Conservation (phyloP, 2,888 invertebrate genomes). For the Ochropleura leucogaster region DNA sequence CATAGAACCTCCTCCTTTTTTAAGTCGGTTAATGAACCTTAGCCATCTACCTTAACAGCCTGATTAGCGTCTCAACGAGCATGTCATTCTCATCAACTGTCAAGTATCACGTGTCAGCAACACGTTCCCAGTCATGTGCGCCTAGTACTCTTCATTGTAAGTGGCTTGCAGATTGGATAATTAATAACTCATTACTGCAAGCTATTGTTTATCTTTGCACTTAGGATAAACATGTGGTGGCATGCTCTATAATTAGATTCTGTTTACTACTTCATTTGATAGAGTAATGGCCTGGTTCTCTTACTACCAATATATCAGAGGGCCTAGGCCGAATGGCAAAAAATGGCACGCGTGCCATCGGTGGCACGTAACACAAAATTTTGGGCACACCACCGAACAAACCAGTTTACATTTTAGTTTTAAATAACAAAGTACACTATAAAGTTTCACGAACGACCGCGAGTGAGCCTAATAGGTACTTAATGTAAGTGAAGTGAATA, state of each 20-base stretch:
- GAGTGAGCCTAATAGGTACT: too few species aligned
- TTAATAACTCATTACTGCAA: constrained; percentile 36
- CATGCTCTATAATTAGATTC: constrained; percentile 11
- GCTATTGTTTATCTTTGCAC: constrained; percentile 26
- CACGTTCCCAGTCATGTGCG: constrained; percentile 35
- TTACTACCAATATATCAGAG: neutral
- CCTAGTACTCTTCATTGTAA: neutral
- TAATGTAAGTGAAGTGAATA: too few species aligned
- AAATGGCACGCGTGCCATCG: too few species aligned
- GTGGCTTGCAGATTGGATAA: constrained; percentile 24
- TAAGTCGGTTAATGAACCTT: too few species aligned
- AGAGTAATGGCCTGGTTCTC: neutral
- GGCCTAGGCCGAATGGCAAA: neutral
- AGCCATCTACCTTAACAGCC: neutral
- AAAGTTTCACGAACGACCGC: too few species aligned
- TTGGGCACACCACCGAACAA: too few species aligned
- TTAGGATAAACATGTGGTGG: neutral
- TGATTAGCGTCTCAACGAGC: neutral
- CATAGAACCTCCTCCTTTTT: too few species aligned
- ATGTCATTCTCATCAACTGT: constrained; percentile 6
- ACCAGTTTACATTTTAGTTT: too few species aligned
- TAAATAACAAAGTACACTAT: too few species aligned
- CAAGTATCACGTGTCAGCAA: constrained; percentile 20
- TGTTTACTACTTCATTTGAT: neutral
- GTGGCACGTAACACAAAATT: too few species aligned